Evolutionary conservation across 2,113 vertebrate genomes (phyloP).

Genomic region (Chlorodrepanis virens): DNA sequence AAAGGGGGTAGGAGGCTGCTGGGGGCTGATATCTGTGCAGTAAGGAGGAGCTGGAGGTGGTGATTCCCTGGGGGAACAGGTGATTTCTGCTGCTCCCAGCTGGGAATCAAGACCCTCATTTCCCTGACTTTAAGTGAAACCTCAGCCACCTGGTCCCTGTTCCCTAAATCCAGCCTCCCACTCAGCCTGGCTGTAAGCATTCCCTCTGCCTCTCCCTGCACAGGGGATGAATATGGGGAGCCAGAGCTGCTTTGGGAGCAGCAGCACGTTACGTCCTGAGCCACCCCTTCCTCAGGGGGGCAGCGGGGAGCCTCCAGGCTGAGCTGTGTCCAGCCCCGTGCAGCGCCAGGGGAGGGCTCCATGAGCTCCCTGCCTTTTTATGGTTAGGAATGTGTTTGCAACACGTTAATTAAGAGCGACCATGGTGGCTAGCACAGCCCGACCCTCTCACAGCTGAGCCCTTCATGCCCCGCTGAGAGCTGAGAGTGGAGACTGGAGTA

Average conservation of each 20-base stretch:
- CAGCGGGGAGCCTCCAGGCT: not conserved
- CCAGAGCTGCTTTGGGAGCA: not conserved
- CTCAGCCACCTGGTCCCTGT: fast-evolving
- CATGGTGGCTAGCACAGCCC: not conserved
- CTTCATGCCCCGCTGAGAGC: not conserved
- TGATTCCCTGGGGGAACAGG: not conserved
- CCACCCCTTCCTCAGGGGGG: not conserved
- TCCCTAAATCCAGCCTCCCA: not conserved
- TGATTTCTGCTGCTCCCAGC: not conserved
- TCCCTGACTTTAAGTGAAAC: not conserved
- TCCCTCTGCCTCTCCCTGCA: not conserved
- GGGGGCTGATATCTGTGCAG: not conserved
- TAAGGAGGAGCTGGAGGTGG: not conserved
- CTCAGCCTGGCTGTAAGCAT: not conserved
- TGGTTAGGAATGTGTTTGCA: conserved; percentile 54
- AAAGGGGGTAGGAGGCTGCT: not conserved
- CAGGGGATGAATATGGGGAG: not conserved
- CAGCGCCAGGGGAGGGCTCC: not conserved
- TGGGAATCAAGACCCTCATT: not conserved
- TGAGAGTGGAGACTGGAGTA: not conserved
- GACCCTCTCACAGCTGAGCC: not conserved
- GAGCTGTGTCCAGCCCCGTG: not conserved
- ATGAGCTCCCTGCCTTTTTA: conserved; percentile 31
- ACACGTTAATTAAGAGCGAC: not conserved
- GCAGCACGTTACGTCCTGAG: fast-evolving